Base-by-base conservation (phyloP, 2,113 vertebrate genomes). In the Vidua macroura region DNA sequence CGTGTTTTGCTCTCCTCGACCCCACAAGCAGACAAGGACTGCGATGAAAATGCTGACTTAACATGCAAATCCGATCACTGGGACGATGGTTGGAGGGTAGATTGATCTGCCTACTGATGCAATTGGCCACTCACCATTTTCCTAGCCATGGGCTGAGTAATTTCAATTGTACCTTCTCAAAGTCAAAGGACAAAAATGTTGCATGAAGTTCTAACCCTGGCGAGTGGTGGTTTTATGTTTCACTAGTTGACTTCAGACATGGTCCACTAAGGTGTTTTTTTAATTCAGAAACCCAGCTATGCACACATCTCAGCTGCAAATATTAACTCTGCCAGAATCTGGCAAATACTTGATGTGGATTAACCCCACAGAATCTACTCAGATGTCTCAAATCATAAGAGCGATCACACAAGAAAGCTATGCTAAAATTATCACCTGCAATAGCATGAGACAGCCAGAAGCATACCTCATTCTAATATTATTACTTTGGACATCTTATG, bases 111-210 rank as follows among this genome's bases (percentile, higher is more conserved):
- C 15, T 37, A 91, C 89, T 74, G 96, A 96, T 96, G 95, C 80
- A 89, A 69, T 73, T 92, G 94, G 92, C 90, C 63, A 44, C 53
- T 93, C 79, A 74, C 76, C 70, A 75, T 83, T 85, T 95, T 92
- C 95, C 93, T 95, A 94, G 93, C 98, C 96, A 97, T 91, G 84
- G 89, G 91, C 95, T 94, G 83, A 94, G 91, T 64, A 22, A 64
- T 67, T 98, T 95, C 91, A 79, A 81, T 25, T 82, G 66, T n/a
- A 39, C 69, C 48, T 88, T 91, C 87, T 77, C 77, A 85, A 90
- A 97, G 96, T 81, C 92, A 84, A 70, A 92, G 67, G 77, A 95
- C 53, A 44, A 80, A 95, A 92, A 86, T 5, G 46, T 53, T 58
- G 84, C 70, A 75, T 35, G 17, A 85, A 95, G 4, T 78, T 58